Percentiles rank a stretch among this genome's conserved stretches.
Evolutionary conservation across 1,140 invertebrate genomes (phyloP).

Genomic region (Matsumurasca onukii): DNA sequence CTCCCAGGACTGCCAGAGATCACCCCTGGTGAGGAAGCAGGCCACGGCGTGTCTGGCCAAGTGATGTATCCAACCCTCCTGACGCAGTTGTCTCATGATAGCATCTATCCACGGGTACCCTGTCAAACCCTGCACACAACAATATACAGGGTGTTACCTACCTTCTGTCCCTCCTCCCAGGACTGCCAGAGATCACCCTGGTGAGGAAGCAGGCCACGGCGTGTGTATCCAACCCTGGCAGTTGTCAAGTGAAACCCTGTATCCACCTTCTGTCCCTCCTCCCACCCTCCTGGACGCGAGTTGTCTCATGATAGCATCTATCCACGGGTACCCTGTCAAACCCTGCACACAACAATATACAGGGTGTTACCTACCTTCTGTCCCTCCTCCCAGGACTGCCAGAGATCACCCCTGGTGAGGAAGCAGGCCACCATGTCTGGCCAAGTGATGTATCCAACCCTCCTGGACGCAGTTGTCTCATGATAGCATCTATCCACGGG

Average conservation of each 20-base stretch:
- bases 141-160: no score
- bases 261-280: constrained; percentile 80
- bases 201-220: constrained; percentile 89
- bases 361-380: constrained; percentile 61
- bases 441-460: constrained; percentile 90
- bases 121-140: constrained; percentile 86
- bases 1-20: constrained; percentile 91
- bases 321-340: constrained; percentile 89
- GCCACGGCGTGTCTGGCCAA: constrained; percentile 85
- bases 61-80: constrained; percentile 92
- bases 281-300: no score
- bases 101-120: constrained; percentile 93
- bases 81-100: constrained; percentile 84
- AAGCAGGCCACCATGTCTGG: constrained; percentile 89
- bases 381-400: constrained; percentile 93
- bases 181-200: constrained; percentile 87
- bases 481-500: constrained; percentile 93
- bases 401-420: constrained; percentile 83
- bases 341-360: no score
- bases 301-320: constrained; percentile 93
- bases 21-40: constrained; percentile 85
- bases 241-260: neutral
- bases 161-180: constrained; percentile 88
- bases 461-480: constrained; percentile 83
- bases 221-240: no score